Conservation (phyloP, 2,888 invertebrate genomes). For the Mystacides longicornis region DNA sequence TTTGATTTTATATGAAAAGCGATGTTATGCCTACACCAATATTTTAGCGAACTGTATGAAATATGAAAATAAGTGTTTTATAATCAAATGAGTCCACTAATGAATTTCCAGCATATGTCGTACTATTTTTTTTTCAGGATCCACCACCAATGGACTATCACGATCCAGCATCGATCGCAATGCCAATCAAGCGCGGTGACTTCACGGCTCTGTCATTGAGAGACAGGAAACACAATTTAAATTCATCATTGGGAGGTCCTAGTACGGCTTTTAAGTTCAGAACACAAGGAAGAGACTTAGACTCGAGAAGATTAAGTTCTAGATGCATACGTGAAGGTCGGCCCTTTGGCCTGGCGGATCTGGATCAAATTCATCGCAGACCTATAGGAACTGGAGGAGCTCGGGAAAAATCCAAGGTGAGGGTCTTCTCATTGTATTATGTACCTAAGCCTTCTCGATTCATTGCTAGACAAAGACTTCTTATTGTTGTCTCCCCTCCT, state of each 20-base stretch:
- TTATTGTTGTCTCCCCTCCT: too few relatives aligned
- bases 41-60: too few relatives aligned
- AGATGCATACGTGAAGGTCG: constrained; percentile 32
- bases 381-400: constrained; percentile 47
- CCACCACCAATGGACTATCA: not conserved
- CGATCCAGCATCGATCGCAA: not conserved
- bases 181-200: not conserved
- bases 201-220: not conserved
- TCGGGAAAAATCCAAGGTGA: constrained; percentile 52
- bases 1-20: not conserved
- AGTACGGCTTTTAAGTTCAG: constrained; percentile 31
- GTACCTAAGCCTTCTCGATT: too few relatives aligned
- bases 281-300: constrained; percentile 33
- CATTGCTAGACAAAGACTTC: too few relatives aligned
- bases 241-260: constrained; percentile 22
- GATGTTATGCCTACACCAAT: too few relatives aligned
- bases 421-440: too few relatives aligned
- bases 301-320: not conserved
- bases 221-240: constrained; percentile 1
- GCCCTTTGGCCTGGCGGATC: constrained; percentile 34
- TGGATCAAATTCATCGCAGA: constrained; percentile 36
- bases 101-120: not conserved
- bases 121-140: constrained; percentile 5
- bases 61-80: too few relatives aligned
- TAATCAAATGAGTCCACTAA: too few relatives aligned